Percentiles rank a stretch among this genome's conserved stretches.
Evolutionary conservation across 2,113 vertebrate species (phyloP).

Genomic region (Vidua chalybeata): DNA sequence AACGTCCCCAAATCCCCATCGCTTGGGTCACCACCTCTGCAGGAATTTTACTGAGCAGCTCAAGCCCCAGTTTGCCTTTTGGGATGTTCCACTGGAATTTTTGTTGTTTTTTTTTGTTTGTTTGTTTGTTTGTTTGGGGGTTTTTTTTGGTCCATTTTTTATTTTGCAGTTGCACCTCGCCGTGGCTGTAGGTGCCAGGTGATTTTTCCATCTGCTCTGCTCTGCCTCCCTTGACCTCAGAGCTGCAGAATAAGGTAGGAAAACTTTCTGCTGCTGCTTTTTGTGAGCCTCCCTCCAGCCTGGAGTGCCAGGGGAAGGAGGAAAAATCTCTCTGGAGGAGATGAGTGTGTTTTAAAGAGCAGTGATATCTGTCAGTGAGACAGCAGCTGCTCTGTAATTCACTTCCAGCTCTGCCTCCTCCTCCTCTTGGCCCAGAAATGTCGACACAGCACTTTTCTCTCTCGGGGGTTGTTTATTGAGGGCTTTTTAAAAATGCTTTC

Average conservation of each 20-base stretch:
- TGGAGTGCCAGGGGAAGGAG: not conserved
- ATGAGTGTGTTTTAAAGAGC: constrained; percentile 10
- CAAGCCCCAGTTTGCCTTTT: accelerated
- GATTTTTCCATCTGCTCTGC: accelerated
- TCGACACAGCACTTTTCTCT: not conserved
- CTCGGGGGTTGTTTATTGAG: not conserved
- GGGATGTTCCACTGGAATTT: too few species aligned
- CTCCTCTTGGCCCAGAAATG: not conserved
- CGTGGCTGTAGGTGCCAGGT: accelerated
- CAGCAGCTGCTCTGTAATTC: not conserved
- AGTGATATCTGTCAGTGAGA: not conserved
- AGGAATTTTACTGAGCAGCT: not conserved
- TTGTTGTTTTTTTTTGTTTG: too few species aligned
- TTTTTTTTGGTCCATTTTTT: accelerated
- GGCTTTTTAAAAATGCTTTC: not conserved
- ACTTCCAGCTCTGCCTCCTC: not conserved
- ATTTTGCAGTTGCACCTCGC: accelerated
- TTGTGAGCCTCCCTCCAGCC: accelerated
- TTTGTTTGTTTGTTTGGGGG: not conserved
- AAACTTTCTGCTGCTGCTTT: not conserved
- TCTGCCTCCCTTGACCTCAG: accelerated
- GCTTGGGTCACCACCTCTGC: not conserved
- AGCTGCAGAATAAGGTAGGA: not conserved
- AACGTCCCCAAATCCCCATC: not conserved
- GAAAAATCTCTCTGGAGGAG: not conserved